Evolutionary conservation across 2,113 vertebrate species (phyloP).

Genomic region (Amphilophus citrinellus): DNA sequence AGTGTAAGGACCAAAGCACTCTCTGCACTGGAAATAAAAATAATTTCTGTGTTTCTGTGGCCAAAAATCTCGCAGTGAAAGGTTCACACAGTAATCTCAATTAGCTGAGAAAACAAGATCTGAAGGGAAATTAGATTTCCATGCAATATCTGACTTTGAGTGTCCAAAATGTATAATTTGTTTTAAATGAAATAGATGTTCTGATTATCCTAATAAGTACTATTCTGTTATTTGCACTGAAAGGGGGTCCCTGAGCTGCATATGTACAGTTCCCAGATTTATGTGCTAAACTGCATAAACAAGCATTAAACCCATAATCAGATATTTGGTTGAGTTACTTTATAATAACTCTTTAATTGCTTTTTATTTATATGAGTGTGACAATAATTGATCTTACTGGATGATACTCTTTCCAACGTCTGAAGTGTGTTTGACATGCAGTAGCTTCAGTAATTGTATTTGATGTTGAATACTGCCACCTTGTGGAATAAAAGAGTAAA

Average conservation of each 20-base stretch:
- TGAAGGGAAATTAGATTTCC: not conserved
- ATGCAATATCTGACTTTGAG: not conserved
- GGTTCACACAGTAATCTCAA: not conserved
- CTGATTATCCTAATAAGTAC: not conserved
- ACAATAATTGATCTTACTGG: not conserved
- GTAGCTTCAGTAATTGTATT: not conserved
- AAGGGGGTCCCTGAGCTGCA: not conserved
- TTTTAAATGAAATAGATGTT: not conserved
- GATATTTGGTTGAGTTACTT: not conserved
- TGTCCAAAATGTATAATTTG: not conserved
- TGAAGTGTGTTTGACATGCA: not conserved
- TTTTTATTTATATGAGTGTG: not conserved
- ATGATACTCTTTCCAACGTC: not conserved
- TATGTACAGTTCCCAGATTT: not conserved
- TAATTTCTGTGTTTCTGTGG: too few relatives aligned
- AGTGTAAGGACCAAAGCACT: not conserved
- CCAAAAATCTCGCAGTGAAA: not conserved
- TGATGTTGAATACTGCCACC: constrained; percentile 1
- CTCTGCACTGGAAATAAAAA: too few relatives aligned
- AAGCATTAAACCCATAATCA: not conserved
- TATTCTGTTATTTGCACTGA: not conserved
- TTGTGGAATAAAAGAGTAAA: constrained; percentile 6
- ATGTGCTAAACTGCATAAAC: not conserved
- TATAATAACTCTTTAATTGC: not conserved
- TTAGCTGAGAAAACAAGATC: not conserved